phyloP scores from a whole-genome alignment of 35 echinoderm and acorn worm species.

The Ptychodera flava region DNA sequence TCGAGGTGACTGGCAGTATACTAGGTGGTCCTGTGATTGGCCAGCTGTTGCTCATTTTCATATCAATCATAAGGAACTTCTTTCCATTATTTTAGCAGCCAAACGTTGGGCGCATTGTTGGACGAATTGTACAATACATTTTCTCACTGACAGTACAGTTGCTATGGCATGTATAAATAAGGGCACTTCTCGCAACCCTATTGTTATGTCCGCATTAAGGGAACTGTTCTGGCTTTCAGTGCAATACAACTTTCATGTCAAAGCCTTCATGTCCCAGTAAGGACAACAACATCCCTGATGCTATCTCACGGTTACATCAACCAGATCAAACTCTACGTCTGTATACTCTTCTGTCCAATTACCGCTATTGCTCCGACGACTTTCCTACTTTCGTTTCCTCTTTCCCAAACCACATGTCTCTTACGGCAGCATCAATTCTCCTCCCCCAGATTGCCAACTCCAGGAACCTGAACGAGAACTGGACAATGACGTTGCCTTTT shows the following conservation, averaged over 20 bases:
- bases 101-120: too few species aligned
- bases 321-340: not conserved
- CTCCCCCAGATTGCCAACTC: not conserved
- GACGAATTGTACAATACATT: too few species aligned
- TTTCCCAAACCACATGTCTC: not conserved
- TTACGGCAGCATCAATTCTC: not conserved
- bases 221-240: not conserved
- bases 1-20: too few species aligned
- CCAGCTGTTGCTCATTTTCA: too few species aligned
- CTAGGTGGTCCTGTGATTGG: too few species aligned
- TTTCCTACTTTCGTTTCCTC: not conserved
- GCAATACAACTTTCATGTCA: too few species aligned
- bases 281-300: not conserved
- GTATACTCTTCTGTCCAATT: not conserved
- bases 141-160: not conserved
- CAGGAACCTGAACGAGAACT: not conserved
- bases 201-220: not conserved
- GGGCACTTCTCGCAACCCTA: not conserved
- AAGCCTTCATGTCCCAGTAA: not conserved
- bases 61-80: too few species aligned
- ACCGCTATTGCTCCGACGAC: not conserved
- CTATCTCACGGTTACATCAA: not conserved
- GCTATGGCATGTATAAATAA: not conserved
- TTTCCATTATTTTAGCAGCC: too few species aligned
- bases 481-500: not conserved